Percentiles rank a stretch among this genome's conserved stretches.
phyloP scores from a whole-genome alignment of 2,113 vertebrate species.

The Gila orcuttii region DNA sequence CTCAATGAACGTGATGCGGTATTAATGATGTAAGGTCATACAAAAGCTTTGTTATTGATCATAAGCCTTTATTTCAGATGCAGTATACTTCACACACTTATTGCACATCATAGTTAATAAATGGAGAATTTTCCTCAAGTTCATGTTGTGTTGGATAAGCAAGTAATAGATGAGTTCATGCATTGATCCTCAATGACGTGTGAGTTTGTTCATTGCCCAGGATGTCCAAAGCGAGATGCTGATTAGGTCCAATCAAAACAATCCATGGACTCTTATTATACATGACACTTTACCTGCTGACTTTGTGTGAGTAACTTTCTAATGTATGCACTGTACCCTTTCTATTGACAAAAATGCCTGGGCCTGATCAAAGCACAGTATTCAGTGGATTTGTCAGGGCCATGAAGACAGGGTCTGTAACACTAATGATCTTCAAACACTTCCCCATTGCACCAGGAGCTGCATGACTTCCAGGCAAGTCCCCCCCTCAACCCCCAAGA shows the following conservation, averaged over 20 bases:
- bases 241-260: constrained; percentile 67
- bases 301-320: constrained; percentile 78
- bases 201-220: constrained; percentile 49
- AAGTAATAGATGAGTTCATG: background rate
- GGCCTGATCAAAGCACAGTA: constrained; percentile 75
- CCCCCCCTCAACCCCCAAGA: constrained; percentile 70
- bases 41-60: background rate
- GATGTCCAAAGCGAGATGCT: constrained; percentile 58
- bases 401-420: constrained; percentile 79
- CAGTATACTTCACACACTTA: background rate
- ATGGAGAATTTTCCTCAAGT: background rate
- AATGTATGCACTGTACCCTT: constrained; percentile 74
- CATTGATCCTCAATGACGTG: constrained; percentile 48
- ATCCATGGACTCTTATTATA: constrained; percentile 61
- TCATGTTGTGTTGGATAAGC: constrained; percentile 19
- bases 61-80: background rate
- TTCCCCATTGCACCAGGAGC: constrained; percentile 75
- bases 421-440: constrained; percentile 82
- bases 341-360: constrained; percentile 75
- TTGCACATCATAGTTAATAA: background rate
- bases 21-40: background rate
- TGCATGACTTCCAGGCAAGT: constrained; percentile 73
- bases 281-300: constrained; percentile 76
- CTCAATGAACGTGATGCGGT: background rate
- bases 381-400: constrained; percentile 78